Conservation (phyloP, 2,797 vertebrate genomes). For the Peromyscus eremicus region DNA sequence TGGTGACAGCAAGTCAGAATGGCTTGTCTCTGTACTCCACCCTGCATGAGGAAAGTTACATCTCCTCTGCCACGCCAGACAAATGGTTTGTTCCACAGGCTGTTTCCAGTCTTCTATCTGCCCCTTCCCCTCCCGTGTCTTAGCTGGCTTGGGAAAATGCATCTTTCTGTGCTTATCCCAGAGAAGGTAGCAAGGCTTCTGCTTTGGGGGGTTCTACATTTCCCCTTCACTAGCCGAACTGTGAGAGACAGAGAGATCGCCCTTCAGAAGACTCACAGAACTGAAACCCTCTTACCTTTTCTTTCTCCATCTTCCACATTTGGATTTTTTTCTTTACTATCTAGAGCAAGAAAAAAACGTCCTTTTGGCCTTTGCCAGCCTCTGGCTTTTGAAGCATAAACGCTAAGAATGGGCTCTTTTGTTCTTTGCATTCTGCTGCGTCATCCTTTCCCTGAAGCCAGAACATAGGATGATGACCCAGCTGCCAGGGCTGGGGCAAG, state of each 20-base stretch:
- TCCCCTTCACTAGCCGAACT: not conserved
- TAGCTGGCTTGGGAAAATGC: not conserved
- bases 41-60: not conserved
- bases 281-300: not conserved
- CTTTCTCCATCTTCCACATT: not conserved
- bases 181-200: not conserved
- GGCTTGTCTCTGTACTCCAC: not conserved
- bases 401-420: slow-evolving; percentile 71
- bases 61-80: not conserved
- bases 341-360: not conserved
- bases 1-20: not conserved
- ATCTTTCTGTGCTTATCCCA: not conserved
- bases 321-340: not conserved
- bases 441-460: slow-evolving; percentile 61
- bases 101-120: not conserved
- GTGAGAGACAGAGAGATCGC: not conserved
- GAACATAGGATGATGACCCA: not conserved
- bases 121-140: not conserved
- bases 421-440: slow-evolving; percentile 74
- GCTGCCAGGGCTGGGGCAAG: slow-evolving; percentile 30
- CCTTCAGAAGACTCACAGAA: not conserved
- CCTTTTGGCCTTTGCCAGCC: slow-evolving; percentile 18
- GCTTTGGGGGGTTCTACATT: not conserved
- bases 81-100: not conserved
- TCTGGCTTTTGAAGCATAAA: slow-evolving; percentile 47